These are phyloP conservation scores for Cirrhinus mrigala DNA, from an alignment of 2,797 vertebrate species.

Conservation along the genomic window DNA sequence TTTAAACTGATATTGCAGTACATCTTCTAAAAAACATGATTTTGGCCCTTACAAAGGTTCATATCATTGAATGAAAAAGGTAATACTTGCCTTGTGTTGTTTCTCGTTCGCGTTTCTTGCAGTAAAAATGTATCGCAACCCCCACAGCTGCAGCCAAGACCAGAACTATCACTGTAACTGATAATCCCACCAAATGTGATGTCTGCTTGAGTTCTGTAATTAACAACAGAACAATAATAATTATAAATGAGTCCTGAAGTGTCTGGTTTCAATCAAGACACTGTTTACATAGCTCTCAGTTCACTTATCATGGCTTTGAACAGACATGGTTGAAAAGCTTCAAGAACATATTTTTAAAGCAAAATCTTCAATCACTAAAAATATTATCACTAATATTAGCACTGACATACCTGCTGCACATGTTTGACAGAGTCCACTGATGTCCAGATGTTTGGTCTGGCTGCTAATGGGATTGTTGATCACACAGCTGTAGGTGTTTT, in stretches of 20 bases:
- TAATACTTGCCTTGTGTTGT: background rate
- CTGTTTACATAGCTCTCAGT: background rate
- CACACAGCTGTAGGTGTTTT: no score
- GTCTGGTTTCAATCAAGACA: background rate
- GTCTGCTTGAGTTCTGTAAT: background rate
- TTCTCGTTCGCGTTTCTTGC: background rate
- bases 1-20: background rate
- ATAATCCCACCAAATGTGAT: background rate
- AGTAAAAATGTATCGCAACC: accelerated
- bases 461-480: no score
- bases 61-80: background rate
- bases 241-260: background rate
- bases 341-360: background rate
- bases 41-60: background rate
- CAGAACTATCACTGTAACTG: background rate
- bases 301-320: background rate
- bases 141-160: background rate
- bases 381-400: no score
- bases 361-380: background rate
- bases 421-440: no score
- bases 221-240: background rate
- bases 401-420: no score
- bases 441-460: no score
- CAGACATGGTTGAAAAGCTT: background rate
- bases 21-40: background rate